Evolutionary conservation across 2,113 vertebrate species (phyloP).

Genomic region (Prunella himalayana): DNA sequence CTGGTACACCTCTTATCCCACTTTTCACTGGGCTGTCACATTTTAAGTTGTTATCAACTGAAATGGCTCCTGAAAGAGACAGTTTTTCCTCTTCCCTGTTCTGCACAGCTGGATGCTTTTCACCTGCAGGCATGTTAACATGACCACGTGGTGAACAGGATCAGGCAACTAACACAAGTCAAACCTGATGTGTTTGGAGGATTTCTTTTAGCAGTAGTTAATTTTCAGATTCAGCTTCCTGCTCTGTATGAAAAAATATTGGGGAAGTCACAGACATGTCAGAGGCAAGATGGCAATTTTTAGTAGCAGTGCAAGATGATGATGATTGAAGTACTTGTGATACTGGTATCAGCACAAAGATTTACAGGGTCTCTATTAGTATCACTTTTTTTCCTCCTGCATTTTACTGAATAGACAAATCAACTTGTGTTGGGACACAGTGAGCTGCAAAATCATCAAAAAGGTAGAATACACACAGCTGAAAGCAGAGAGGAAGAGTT

Average conservation of each 20-base stretch:
- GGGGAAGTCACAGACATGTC: not conserved
- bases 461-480: not conserved
- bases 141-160: not conserved
- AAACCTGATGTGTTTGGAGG: not conserved
- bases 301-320: not conserved
- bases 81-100: not conserved
- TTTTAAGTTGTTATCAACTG: not conserved
- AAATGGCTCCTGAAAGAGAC: not conserved
- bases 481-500: not conserved
- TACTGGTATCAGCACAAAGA: not conserved
- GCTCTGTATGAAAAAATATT: not conserved
- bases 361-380: not conserved
- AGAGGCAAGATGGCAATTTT: not conserved
- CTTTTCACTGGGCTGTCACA: not conserved
- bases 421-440: not conserved
- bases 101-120: not conserved
- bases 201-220: not conserved
- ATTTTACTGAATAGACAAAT: not conserved
- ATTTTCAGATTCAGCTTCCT: not conserved
- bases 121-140: not conserved
- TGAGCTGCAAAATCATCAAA: not conserved
- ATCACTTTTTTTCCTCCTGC: not conserved
- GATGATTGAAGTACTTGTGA: not conserved
- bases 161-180: not conserved
- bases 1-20: not conserved